Conservation (phyloP, 1,140 invertebrate genomes). For the Drosophila orena region DNA sequence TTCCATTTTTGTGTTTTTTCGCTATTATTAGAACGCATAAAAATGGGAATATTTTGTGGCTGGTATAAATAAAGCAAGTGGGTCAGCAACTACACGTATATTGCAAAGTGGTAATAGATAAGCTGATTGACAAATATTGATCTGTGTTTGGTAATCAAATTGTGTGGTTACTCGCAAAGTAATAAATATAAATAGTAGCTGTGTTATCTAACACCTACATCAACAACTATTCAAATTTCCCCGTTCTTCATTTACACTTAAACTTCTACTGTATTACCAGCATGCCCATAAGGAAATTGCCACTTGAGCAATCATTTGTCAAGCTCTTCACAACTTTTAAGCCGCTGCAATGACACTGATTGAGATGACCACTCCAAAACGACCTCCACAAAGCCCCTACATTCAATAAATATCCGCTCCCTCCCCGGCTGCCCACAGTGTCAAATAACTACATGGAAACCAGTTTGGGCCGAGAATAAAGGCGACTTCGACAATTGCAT, state of each 20-base stretch:
- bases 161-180: no score
- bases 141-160: neutral
- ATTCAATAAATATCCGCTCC: conserved; percentile 4
- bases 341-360: conserved; percentile 39
- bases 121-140: neutral
- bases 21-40: conserved; percentile 20
- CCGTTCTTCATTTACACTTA: neutral
- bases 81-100: neutral
- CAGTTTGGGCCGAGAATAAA: conserved; percentile 18
- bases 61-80: conserved; percentile 4
- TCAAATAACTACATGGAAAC: conserved; percentile 10
- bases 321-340: conserved; percentile 41
- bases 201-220: conserved; percentile 1
- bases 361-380: conserved; percentile 30
- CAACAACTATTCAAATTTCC: conserved; percentile 12
- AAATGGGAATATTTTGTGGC: conserved; percentile 13
- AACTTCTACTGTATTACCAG: conserved; percentile 10
- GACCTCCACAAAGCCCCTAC: conserved; percentile 13
- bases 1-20: conserved; percentile 6
- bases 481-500: conserved; percentile 16
- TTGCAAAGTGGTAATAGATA: neutral
- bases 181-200: neutral
- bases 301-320: conserved; percentile 64
- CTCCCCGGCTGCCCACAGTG: conserved; percentile 1
- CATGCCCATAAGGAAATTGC: conserved; percentile 52